Base-by-base conservation (phyloP, 2,797 vertebrate genomes). In the Sorex maritimensis region DNA sequence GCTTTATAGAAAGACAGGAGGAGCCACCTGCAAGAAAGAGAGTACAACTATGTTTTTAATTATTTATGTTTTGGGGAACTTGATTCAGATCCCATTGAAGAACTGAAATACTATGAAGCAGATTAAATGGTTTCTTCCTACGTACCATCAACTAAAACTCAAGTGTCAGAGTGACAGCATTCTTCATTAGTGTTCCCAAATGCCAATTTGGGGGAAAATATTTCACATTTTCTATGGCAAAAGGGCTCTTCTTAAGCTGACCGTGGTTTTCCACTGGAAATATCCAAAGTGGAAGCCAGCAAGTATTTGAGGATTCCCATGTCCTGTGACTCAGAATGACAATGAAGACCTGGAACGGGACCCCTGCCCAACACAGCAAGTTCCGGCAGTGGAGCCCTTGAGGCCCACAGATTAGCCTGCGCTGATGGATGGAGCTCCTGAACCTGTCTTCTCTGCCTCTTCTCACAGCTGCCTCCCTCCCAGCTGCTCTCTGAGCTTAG, bases 121-220 rank as follows among this genome's bases (percentile, higher is more conserved):
- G 84, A 81, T 73, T 71, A 67, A 82, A 63, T 90, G 86, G 19
- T 92, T 92, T 93, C 63, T 93, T 92, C 94, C 79, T 41, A 65
- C 85, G 91, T 91, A 96, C 84, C 24, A 77, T 91, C 93, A 81
- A 95, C 69, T 82, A 46, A 86, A 95, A 75, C 41, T 79, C 73
- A 30, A 46, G 14, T 46, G 88, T 93, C 87, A 72, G 82, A 58
- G 19, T 44, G 41, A 44, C 41, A 44, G 7, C 41, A 44, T 5
- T 44, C 41, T 44, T 44, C 41, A 44, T 38, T 80, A 13, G 0
- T 2, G 15, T 90, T 96, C 85, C 90, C 86, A 78, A 86, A 86
- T 17, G 63, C 65, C 49, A 55, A 26, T 15, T 90, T 88, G 61
- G 49, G 49, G 49, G 49, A 14, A 52, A 52, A 52, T 68, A 89